phyloP scores from a whole-genome alignment of 2,113 vertebrate species.

The Dipodomys stephensi region DNA sequence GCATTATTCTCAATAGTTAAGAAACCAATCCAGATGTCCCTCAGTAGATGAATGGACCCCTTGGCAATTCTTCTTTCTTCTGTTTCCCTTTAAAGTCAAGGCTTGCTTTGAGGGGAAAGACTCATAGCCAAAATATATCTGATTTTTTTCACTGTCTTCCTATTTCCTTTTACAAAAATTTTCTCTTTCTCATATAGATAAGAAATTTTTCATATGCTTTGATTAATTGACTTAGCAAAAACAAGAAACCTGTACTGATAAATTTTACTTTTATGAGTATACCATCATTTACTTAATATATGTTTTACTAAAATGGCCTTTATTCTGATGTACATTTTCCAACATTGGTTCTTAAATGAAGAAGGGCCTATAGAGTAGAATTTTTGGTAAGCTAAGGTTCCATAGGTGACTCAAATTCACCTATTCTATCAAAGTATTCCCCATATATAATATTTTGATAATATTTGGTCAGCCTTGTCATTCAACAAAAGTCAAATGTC shows the following conservation, averaged over 20 bases:
- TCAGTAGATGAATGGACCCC: too few species aligned
- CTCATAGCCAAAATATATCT: neutral
- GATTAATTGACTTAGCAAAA: neutral
- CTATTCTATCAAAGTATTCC: neutral
- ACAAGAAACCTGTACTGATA: neutral
- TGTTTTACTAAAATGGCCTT: neutral
- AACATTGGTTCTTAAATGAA: constrained; percentile 33
- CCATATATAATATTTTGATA: neutral
- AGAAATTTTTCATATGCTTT: neutral
- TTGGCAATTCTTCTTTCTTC: neutral
- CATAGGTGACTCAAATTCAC: neutral
- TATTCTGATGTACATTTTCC: neutral
- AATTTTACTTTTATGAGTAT: neutral
- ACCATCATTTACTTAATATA: neutral
- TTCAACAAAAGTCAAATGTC: neutral
- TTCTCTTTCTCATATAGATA: neutral
- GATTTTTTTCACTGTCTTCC: neutral
- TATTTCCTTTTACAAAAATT: neutral
- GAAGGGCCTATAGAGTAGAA: neutral
- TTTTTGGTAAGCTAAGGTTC: neutral
- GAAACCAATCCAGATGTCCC: too few species aligned
- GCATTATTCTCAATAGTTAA: too few species aligned
- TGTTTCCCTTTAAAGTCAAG: neutral
- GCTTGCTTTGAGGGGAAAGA: neutral
- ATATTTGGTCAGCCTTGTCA: neutral